phyloP scores from a whole-genome alignment of 2,113 vertebrate species.

The Menura novaehollandiae region DNA sequence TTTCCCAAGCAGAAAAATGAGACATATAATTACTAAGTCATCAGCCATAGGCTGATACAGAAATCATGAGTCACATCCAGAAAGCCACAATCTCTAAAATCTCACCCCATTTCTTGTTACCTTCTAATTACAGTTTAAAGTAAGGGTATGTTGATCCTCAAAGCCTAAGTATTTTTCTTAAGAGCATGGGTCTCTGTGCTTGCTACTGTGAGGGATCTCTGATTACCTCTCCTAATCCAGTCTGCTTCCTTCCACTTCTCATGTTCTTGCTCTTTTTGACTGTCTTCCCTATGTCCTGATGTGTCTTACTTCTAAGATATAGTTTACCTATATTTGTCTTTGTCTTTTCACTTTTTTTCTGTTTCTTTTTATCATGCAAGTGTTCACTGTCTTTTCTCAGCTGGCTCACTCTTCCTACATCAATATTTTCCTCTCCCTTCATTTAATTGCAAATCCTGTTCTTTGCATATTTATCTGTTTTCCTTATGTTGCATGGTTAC shows the following conservation, averaged over 20 bases:
- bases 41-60: background rate
- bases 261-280: background rate
- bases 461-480: background rate
- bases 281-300: background rate
- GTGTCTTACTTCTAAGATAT: background rate
- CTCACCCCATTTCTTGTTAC: background rate
- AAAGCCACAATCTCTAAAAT: background rate
- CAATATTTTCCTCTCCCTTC: background rate
- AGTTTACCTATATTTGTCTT: background rate
- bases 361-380: background rate
- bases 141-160: background rate
- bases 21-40: background rate
- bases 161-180: background rate
- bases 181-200: background rate
- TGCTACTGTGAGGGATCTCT: background rate
- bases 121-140: background rate
- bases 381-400: background rate
- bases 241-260: background rate
- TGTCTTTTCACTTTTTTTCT: background rate
- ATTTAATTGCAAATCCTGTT: background rate
- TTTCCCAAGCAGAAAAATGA: background rate
- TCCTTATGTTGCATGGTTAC: background rate
- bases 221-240: background rate
- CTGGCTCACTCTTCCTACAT: background rate
- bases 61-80: background rate